Evolutionary conservation across 2,888 invertebrate genomes (phyloP).

Genomic region (Epirrhoe tristata): DNA sequence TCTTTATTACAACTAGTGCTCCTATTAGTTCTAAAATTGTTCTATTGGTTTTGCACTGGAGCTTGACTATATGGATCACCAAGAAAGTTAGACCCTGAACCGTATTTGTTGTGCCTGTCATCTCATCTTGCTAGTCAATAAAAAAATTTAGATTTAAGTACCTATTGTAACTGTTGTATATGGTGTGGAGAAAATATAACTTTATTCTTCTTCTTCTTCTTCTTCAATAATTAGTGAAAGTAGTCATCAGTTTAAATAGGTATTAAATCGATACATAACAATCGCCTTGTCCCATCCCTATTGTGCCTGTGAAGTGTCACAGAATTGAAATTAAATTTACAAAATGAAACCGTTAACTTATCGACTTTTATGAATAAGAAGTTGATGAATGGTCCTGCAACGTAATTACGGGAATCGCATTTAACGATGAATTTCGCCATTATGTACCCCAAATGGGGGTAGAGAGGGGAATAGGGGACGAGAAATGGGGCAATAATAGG

Average conservation of each 20-base stretch:
- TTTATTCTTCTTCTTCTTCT: too few relatives aligned
- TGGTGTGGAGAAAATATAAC: too few relatives aligned
- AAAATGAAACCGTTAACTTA: slow-evolving; percentile 77
- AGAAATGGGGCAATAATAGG: slow-evolving; percentile 33
- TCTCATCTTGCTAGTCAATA: too few relatives aligned
- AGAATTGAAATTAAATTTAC: slow-evolving; percentile 73
- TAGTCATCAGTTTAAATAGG: too few relatives aligned
- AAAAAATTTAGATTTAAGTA: too few relatives aligned
- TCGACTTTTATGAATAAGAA: slow-evolving; percentile 74
- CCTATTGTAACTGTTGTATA: too few relatives aligned
- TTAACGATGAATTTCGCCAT: slow-evolving; percentile 42
- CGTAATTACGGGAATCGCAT: slow-evolving; percentile 52
- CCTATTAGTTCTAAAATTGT: too few relatives aligned
- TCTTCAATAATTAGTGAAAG: neutral
- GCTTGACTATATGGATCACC: too few relatives aligned
- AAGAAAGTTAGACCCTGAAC: too few relatives aligned
- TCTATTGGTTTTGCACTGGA: too few relatives aligned
- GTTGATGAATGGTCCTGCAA: slow-evolving; percentile 72
- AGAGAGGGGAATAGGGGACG: neutral
- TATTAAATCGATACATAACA: slow-evolving; percentile 33
- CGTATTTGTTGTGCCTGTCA: too few relatives aligned
- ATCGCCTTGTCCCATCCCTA: slow-evolving; percentile 48
- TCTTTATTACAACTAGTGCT: too few relatives aligned
- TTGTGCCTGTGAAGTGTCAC: slow-evolving; percentile 52
- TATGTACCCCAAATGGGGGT: slow-evolving; percentile 23